A percentile compares a stretch with the other conserved stretches of the same genome.
Conservation (phyloP, 92 coral and sea anemone genomes). For the Scolanthus callimorphus region DNA sequence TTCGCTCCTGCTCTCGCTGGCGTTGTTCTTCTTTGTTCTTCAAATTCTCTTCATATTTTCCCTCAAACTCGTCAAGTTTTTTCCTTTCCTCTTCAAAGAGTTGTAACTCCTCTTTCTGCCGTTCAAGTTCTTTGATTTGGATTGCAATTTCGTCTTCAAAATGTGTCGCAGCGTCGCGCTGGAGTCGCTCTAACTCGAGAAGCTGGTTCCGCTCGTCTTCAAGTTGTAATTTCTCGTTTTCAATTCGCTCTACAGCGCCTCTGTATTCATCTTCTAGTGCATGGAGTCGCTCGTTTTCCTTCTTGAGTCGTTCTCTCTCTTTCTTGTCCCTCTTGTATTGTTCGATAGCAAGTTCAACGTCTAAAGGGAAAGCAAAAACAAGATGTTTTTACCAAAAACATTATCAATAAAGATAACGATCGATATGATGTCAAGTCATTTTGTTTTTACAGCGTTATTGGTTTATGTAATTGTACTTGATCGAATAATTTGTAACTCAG, state of each 20-base stretch:
- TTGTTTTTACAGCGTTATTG: too few relatives aligned
- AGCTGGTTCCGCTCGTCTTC: constrained; percentile 83
- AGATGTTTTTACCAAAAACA: too few relatives aligned
- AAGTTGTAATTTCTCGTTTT: constrained; percentile 84
- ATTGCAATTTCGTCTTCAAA: constrained; percentile 91
- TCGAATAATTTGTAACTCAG: too few relatives aligned
- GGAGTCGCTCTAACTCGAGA: constrained; percentile 78
- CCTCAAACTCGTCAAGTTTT: constrained; percentile 68
- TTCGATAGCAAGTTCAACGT: constrained; percentile 96
- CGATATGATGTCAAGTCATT: too few relatives aligned
- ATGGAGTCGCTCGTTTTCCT: constrained; percentile 86
- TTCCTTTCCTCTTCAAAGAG: constrained; percentile 77
- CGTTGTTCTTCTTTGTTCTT: constrained; percentile 57
- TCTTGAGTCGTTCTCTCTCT: constrained; percentile 85
- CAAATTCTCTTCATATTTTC: constrained; percentile 51
- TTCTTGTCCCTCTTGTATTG: constrained; percentile 95
- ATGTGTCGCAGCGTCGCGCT: constrained; percentile 87
- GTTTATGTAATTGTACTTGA: too few relatives aligned
- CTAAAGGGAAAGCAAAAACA: constrained; percentile 33
- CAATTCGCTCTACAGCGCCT: constrained; percentile 81
- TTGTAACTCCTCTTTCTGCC: constrained; percentile 74
- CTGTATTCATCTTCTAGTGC: constrained; percentile 84
- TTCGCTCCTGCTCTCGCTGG: constrained; percentile 32
- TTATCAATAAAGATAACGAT: too few relatives aligned
- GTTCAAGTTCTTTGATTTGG: constrained; percentile 89